Evolutionary conservation across 2,888 invertebrate species (phyloP).

Genomic region (Synergus laeviventris): DNA sequence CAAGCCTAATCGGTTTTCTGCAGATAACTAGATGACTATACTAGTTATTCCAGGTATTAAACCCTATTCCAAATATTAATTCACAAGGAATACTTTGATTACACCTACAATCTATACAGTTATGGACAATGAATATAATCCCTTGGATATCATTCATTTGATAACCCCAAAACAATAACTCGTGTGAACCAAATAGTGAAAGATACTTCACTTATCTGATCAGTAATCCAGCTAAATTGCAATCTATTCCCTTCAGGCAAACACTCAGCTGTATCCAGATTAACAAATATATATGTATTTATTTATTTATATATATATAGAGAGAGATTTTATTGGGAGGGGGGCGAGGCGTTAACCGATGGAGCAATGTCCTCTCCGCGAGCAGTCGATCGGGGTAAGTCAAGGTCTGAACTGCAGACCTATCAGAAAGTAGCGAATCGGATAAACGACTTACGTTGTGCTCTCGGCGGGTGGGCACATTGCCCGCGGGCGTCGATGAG

Average conservation of each 20-base stretch:
- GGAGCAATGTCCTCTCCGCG: constrained; percentile 38
- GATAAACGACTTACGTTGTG: constrained; percentile 71
- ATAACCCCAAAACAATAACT: not conserved
- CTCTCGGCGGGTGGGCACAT: constrained; percentile 76
- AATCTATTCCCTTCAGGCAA: not conserved
- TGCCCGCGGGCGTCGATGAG: constrained; percentile 75
- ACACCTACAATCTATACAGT: not conserved
- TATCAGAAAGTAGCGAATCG: constrained; percentile 35
- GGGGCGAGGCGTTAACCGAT: constrained; percentile 31
- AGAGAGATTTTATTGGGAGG: constrained; percentile 8
- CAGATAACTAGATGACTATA: no score
- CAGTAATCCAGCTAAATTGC: not conserved
- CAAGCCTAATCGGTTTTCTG: no score
- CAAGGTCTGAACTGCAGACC: constrained; percentile 27
- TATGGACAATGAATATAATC: not conserved
- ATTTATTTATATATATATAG: no score
- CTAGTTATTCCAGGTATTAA: no score
- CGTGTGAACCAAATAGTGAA: not conserved
- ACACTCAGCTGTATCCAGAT: constrained; percentile 27
- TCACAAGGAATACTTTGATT: not conserved
- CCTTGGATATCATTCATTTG: not conserved
- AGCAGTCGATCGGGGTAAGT: constrained; percentile 38
- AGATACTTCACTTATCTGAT: not conserved
- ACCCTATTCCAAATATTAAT: no score
- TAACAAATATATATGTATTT: not conserved